Evolutionary conservation across 2,888 invertebrate genomes (phyloP), one percentile per base, ranked within the genome.

Genomic region (Chrysolina americana): DNA sequence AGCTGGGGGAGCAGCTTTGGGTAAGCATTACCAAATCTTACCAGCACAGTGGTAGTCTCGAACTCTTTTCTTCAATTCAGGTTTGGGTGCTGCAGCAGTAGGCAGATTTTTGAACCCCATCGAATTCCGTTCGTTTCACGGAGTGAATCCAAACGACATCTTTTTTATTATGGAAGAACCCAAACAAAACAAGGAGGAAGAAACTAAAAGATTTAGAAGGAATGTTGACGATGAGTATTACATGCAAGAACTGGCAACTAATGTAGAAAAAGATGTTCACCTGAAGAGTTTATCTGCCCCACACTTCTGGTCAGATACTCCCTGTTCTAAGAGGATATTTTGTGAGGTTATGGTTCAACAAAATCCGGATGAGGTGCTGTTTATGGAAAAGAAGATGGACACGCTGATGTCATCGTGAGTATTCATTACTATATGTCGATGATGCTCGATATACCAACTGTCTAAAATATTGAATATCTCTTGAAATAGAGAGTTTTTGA

Each of bases 301-400:
- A 0, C 84, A 86, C 70, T 82, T 94, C 82, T 95, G 94, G 95
- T 90, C 92, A 41, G 92, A 93, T 86, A 94, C 94, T 2, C 93
- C 93, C 70, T 95, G 95, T 85, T 93, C 95, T 3, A 94, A 95
- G 85, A 91, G 90, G 82, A 91, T 94, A 78, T 94, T 95, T 88
- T 95, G 95, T 87, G 92, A 93, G 83, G 92, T 93, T 59, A 92
- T 95, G 90, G 89, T 93, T 53, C 90, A 91, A 73, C 93, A 94
- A 81, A 89, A 92, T 68, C 90, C 92, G 1, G 94, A 95, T 84
- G 92, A 94, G 41, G 88, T 93, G 76, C 90, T 92, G 79, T 89
- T 93, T 59, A 94, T 94, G 94, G 94, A 95, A 88, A 95, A 95
- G 89, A 94, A 93, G 86, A 94, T 95, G 93, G 92, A 92, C 83